Base-by-base conservation (phyloP, 2,113 vertebrate species). In the Callionymus lyra region DNA sequence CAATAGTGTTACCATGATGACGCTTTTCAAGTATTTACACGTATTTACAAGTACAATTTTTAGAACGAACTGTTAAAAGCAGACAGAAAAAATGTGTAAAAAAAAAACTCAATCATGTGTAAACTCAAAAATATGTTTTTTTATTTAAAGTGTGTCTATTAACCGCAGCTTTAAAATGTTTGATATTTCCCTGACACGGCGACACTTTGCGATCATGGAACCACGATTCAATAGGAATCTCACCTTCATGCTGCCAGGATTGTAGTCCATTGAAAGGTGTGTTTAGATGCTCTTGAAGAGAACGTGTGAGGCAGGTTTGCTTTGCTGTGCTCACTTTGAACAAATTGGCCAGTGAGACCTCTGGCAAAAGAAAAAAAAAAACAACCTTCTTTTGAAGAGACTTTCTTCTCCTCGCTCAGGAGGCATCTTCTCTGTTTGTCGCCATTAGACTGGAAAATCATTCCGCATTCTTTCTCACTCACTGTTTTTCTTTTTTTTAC, bases 321-420 rank as follows among this genome's bases (percentile, higher is more conserved):
- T 62, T 47, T 63, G 15, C 49, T 43, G 36, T 33, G 18, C 59
- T 65, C 56, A 17, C 39, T 47, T 47, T 56, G 46, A 63, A 72
- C 76, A 82, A 81, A 82, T 77, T 84, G 79, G 77, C 65, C 58
- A 31, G 52, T 59, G 43, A 44, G 61, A 75, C 68, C 75, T 59
- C 55, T 63, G 75, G 73, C 69, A 66, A 63, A 67, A 70, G n/a
- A n/a, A n/a, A n/a, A n/a, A n/a, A n/a, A n/a, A n/a, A n/a, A n/a
- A n/a, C n/a, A n/a, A 60, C 57, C 50, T 65, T 47, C 62, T 77
- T 27, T 70, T 80, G 76, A 76, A 80, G 66, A 69, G 47, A 42
- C 69, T 74, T 77, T 76, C 63, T 79, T 81, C 65, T 75, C 57
- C 64, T 74, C 48, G 34, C 72, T 67, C 63, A 38, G 65, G 54